phyloP scores from a whole-genome alignment of 2,888 invertebrate genomes.

The Nemurella pictetii region DNA sequence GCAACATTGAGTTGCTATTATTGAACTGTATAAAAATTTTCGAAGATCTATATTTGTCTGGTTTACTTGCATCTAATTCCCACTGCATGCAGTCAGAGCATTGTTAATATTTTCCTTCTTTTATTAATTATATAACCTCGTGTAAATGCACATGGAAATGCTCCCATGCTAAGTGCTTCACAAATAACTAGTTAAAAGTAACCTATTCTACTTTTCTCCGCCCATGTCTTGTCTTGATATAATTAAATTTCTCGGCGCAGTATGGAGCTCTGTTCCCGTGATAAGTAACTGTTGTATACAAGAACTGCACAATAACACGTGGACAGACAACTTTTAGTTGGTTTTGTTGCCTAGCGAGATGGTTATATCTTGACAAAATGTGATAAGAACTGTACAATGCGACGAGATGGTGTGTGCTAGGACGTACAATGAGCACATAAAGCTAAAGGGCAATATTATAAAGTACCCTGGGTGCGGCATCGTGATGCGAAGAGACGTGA shows the following conservation, averaged over 20 bases:
- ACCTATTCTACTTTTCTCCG: background rate
- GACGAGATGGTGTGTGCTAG: background rate
- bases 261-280: background rate
- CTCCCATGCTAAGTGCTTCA: background rate
- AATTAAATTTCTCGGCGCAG: background rate
- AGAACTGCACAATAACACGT: background rate
- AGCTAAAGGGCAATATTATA: too few relatives aligned
- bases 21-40: background rate
- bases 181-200: background rate
- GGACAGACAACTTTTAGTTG: background rate
- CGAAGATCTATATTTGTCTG: background rate
- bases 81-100: background rate
- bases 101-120: background rate
- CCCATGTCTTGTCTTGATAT: background rate
- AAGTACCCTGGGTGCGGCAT: too few relatives aligned
- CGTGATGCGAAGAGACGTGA: background rate
- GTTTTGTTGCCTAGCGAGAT: background rate
- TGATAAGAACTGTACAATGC: background rate
- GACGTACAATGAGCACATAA: background rate
- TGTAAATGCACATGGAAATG: background rate
- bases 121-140: background rate
- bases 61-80: background rate
- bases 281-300: background rate
- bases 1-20: background rate
- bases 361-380: background rate